These are phyloP conservation scores for Cyprinodon diabolis DNA, from an alignment of 2,797 vertebrate genomes.

Conservation along the genomic window DNA sequence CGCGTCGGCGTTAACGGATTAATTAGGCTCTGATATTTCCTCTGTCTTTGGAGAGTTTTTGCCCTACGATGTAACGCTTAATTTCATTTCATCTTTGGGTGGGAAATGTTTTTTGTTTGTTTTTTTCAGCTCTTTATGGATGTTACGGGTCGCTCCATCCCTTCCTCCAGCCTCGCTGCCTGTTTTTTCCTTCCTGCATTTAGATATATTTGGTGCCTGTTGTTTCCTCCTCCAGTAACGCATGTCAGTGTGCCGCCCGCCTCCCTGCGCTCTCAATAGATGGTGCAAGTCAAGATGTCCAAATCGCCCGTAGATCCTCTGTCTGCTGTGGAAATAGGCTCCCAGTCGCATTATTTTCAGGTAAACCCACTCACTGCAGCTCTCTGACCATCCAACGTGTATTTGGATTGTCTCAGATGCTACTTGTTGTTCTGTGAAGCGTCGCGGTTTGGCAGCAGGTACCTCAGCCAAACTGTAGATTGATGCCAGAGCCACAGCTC, in stretches of 20 bases:
- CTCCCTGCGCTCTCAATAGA: constrained; percentile 54
- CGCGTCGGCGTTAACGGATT: constrained; percentile 45
- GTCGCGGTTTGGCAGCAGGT: too few species aligned
- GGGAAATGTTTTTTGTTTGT: background rate
- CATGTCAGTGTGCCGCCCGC: constrained; percentile 70
- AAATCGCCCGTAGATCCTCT: too few species aligned
- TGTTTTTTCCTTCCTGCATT: constrained; percentile 37
- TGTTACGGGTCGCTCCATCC: background rate
- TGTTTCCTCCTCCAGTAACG: constrained; percentile 70
- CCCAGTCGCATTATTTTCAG: too few species aligned
- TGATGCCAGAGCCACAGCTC: too few species aligned
- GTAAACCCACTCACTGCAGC: too few species aligned
- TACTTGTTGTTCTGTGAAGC: too few species aligned
- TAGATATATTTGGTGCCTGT: constrained; percentile 64
- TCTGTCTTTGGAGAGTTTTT: constrained; percentile 11
- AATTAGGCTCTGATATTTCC: constrained; percentile 40
- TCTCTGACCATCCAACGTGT: too few species aligned
- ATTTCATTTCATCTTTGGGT: background rate
- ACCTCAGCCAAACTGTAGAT: too few species aligned
- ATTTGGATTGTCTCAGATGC: too few species aligned
- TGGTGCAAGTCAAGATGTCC: too few species aligned
- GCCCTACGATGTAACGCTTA: constrained; percentile 1
- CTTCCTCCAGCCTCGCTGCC: constrained; percentile 32
- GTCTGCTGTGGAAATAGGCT: too few species aligned
- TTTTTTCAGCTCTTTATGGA: background rate